phyloP scores from a whole-genome alignment of 1,140 invertebrate genomes.

The Eumaeus atala region DNA sequence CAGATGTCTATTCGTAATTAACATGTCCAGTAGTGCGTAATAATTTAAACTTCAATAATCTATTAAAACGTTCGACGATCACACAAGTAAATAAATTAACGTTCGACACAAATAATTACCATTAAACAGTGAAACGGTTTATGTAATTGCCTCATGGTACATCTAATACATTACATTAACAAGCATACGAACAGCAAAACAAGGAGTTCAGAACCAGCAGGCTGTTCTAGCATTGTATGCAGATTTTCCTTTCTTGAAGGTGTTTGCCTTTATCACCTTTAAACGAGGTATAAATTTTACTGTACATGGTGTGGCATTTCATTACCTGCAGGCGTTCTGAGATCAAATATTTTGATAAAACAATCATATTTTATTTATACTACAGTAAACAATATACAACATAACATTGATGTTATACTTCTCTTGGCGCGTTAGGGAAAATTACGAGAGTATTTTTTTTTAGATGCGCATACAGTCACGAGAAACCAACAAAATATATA shows the following conservation, averaged over 20 bases:
- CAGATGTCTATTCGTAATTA: no score
- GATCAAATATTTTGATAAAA: conserved; percentile 20
- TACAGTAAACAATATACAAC: no score
- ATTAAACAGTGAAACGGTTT: not conserved
- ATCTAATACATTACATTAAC: conserved; percentile 9
- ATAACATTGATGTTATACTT: no score
- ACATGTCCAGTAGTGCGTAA: no score
- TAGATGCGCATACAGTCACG: no score
- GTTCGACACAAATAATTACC: not conserved
- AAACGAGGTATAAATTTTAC: conserved; percentile 46
- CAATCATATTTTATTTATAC: conserved; percentile 9
- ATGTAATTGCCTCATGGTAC: not conserved
- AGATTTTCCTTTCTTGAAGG: conserved; percentile 44
- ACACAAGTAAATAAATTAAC: not conserved
- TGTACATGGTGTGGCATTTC: conserved; percentile 41
- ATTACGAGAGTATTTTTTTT: no score
- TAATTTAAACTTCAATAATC: not conserved
- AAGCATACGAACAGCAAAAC: conserved; percentile 15
- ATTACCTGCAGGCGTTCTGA: conserved; percentile 27
- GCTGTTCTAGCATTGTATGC: conserved; percentile 49
- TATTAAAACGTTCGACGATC: conserved; percentile 1
- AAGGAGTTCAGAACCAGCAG: conserved; percentile 12
- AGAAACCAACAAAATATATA: no score
- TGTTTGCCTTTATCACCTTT: conserved; percentile 47
- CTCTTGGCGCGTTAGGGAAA: no score